These are phyloP conservation scores for Amphilophus citrinellus DNA, from an alignment of 2,113 vertebrate species.

Conservation along the genomic window DNA sequence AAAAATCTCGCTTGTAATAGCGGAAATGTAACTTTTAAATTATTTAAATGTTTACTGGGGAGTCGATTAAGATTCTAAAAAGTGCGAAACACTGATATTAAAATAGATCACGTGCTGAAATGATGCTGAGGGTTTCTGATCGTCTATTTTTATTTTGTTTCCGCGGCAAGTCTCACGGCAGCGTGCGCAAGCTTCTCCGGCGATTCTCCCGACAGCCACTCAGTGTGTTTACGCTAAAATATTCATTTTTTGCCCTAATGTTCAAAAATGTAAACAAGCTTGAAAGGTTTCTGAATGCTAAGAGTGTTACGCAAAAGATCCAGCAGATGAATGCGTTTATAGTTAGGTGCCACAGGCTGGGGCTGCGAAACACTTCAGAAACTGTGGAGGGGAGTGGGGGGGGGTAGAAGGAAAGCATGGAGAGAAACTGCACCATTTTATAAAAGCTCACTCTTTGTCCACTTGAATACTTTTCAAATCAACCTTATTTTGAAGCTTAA, in stretches of 20 bases:
- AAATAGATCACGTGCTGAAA: conserved; percentile 47
- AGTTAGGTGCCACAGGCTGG: background rate
- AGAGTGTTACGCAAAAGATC: conserved; percentile 10
- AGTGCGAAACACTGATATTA: conserved; percentile 27
- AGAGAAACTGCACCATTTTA: conserved; percentile 33
- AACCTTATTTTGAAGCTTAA: conserved; percentile 2
- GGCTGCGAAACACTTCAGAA: background rate
- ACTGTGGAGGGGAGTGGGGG: background rate
- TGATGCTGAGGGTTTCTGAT: conserved; percentile 56
- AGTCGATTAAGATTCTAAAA: conserved; percentile 61
- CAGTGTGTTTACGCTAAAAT: conserved; percentile 59
- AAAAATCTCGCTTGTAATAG: conserved; percentile 53
- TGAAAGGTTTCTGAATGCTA: conserved; percentile 49
- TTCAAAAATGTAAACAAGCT: conserved; percentile 60
- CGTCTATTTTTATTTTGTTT: conserved; percentile 68
- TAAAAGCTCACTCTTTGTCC: conserved; percentile 20
- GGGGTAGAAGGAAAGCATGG: background rate
- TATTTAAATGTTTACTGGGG: conserved; percentile 71
- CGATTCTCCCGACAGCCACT: conserved; percentile 58
- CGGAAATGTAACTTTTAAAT: conserved; percentile 66
- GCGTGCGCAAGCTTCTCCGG: conserved; percentile 25
- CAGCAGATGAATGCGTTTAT: conserved; percentile 15
- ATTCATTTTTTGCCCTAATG: conserved; percentile 54
- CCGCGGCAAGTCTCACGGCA: background rate
- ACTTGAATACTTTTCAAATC: background rate